Evolutionary conservation across 2,888 invertebrate genomes (phyloP), one percentile per base, ranked within the genome.

Genomic region (Leistus spinibarbis): DNA sequence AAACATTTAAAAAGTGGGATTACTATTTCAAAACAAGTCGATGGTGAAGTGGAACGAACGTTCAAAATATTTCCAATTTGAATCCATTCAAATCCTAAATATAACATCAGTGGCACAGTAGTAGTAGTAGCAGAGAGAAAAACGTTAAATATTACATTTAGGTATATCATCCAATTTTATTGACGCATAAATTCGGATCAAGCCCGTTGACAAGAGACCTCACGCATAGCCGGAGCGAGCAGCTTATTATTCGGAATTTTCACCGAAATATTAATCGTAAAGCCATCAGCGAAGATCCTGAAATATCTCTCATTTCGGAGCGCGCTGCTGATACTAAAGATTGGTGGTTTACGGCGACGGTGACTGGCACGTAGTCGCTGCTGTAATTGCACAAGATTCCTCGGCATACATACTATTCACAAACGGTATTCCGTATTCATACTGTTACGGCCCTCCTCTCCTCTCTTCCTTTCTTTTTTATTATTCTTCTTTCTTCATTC

Each of bases 261-360:
- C 69, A 69, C 69, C 69, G 69, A 69, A 66, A 69, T 69, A 60
- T 69, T 56, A 69, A 69, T 56, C 27, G 57, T 69, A 69, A 66
- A 66, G 60, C 24, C 69, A 60, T 69, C 69, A 69, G 19, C 60
- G 27, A 19, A 60, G 40, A 69, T 69, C 69, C 69, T 69, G 69
- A 69, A 24, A 60, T 69, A 69, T 69, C 40, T 66, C 27, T 5
- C 40, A 40, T 40, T 40, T 40, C 5, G 40, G 40, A 10, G 40
- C 40, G 40, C 40, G 40, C 10, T 13, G 40, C 10, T 40, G 40
- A 40, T 40, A 40, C 4, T 40, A 40, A 40, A 40, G 40, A 10
- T 2, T 40, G 40, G 10, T 40, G 40, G 7, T 40, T 40, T 40
- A 40, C 40, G 40, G 40, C 40, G 7, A 40, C 40, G 40, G 40